phyloP scores from a whole-genome alignment of 2,113 vertebrate species.

The Cariama cristata region DNA sequence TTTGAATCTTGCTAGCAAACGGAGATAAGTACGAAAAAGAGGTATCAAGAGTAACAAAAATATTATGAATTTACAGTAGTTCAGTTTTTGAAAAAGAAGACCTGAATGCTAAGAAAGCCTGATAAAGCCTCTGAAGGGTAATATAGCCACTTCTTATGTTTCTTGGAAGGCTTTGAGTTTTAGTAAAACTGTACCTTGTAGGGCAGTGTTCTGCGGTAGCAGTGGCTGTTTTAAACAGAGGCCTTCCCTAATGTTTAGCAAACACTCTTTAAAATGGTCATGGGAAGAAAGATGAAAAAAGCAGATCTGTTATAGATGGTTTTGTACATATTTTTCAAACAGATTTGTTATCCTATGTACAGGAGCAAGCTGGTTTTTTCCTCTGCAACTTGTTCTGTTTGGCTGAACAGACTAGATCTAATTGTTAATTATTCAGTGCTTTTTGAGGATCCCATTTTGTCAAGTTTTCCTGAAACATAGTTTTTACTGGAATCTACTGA shows the following conservation, averaged over 20 bases:
- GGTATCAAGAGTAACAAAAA: neutral
- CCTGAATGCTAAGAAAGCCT: neutral
- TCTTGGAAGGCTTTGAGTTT: neutral
- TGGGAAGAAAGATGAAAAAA: neutral
- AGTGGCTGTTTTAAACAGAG: neutral
- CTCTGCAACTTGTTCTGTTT: neutral
- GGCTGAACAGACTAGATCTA: neutral
- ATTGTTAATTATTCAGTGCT: neutral
- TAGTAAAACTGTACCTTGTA: neutral
- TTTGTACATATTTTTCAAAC: neutral
- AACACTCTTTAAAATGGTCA: neutral
- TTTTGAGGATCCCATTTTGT: neutral
- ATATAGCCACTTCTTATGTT: neutral
- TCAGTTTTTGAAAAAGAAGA: neutral
- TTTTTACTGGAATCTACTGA: neutral
- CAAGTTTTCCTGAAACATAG: neutral
- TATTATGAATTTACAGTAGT: neutral
- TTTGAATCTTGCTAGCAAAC: constrained; percentile 11
- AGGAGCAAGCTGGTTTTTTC: neutral
- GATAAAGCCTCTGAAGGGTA: neutral
- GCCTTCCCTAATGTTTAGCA: neutral
- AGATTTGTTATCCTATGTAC: neutral
- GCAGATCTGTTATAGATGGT: neutral
- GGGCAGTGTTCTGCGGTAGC: neutral
- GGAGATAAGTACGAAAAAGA: neutral